A percentile compares a stretch with the other conserved stretches of the same genome.
Conservation (phyloP, 2,888 invertebrate genomes). For the Nematopogon swammerdamellus region DNA sequence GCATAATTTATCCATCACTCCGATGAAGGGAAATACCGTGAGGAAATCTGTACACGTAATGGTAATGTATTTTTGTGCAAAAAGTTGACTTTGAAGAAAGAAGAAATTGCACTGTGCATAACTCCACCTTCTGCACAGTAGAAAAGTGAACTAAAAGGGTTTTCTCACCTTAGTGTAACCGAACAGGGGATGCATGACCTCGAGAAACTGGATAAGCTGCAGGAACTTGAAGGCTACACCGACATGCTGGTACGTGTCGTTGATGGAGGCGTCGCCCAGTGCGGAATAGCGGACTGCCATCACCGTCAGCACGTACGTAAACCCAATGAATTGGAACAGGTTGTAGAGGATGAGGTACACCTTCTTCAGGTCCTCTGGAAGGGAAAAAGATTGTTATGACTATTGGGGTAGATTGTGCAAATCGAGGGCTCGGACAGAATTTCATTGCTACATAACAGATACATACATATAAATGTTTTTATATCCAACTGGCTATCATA, state of each 20-base stretch:
- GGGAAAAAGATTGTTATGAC: constrained; percentile 8
- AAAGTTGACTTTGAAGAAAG: no score
- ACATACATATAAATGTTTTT: not conserved
- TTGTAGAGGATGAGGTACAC: constrained; percentile 88
- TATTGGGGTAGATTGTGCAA: no score
- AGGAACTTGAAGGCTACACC: constrained; percentile 77
- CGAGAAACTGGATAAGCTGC: constrained; percentile 79
- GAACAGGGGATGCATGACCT: constrained; percentile 85
- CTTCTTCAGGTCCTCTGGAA: constrained; percentile 73
- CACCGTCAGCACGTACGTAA: constrained; percentile 69
- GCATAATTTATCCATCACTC: no score
- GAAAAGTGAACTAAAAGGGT: no score
- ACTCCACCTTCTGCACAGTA: no score
- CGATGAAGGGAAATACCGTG: no score
- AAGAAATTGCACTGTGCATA: no score
- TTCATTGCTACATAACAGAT: not conserved
- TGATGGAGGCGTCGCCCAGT: constrained; percentile 69
- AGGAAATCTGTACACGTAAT: no score
- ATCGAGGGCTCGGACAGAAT: not conserved
- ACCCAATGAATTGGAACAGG: constrained; percentile 85
- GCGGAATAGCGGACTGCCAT: constrained; percentile 72
- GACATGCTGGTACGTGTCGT: constrained; percentile 67
- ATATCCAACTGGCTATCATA: no score
- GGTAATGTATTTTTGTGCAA: no score
- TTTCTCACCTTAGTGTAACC: constrained; percentile 70